Conservation (phyloP, 2,797 vertebrate species). For the Helicolenus hilgendorfi region DNA sequence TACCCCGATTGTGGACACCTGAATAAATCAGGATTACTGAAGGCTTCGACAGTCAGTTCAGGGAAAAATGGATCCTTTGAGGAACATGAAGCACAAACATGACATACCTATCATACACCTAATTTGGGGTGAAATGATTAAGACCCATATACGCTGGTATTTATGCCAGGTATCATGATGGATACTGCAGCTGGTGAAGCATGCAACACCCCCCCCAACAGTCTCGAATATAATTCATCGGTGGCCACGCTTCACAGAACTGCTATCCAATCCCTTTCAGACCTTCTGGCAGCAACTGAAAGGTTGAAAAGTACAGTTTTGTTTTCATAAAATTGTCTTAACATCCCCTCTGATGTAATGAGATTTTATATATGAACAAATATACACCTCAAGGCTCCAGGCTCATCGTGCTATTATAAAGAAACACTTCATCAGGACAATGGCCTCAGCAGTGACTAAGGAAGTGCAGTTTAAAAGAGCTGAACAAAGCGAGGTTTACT, state of each 20-base stretch:
- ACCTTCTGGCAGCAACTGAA: constrained; percentile 39
- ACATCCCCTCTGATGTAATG: neutral
- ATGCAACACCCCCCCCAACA: constrained; percentile 4
- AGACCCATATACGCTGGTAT: neutral
- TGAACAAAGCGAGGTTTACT: neutral
- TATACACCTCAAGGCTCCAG: neutral
- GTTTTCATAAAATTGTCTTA: constrained; percentile 5
- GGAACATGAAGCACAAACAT: constrained; percentile 7
- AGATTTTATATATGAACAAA: neutral
- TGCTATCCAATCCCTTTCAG: constrained; percentile 57
- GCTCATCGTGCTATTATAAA: neutral
- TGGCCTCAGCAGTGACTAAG: neutral
- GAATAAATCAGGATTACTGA: constrained; percentile 43
- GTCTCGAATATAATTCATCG: constrained; percentile 44
- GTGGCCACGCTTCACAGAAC: constrained; percentile 58
- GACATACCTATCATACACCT: neutral
- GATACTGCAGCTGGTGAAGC: constrained; percentile 18
- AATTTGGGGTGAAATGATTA: constrained; percentile 7
- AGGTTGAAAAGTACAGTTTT: constrained; percentile 14
- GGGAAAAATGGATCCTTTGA: neutral
- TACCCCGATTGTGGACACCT: constrained; percentile 7
- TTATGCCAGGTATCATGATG: constrained; percentile 38
- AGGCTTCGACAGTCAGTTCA: neutral
- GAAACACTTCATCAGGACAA: neutral
- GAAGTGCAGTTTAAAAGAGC: neutral